A percentile compares a stretch with the other conserved stretches of the same genome.
Conservation (phyloP, 2,888 invertebrate genomes). For the Drosophila siamana region DNA sequence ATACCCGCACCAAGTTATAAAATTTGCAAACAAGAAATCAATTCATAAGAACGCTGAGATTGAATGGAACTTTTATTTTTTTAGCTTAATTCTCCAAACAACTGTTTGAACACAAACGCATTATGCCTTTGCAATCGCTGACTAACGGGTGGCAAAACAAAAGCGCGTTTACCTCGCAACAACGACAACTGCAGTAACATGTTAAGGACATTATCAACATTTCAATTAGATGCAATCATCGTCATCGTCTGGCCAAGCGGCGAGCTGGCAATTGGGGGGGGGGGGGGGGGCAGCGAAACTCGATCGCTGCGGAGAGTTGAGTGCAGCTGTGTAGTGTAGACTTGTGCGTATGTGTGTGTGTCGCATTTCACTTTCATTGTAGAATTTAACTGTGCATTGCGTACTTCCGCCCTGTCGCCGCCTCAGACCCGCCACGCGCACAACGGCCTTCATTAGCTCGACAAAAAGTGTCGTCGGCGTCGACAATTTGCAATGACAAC, state of each 20-base stretch:
- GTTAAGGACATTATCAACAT: constrained; percentile 83
- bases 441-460: constrained; percentile 73
- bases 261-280: no score
- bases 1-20: neutral
- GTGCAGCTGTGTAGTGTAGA: constrained; percentile 57
- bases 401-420: constrained; percentile 70
- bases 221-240: constrained; percentile 81
- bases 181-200: constrained; percentile 35
- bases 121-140: neutral
- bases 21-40: neutral
- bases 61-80: neutral
- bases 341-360: constrained; percentile 33
- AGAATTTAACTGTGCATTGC: constrained; percentile 71
- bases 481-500: constrained; percentile 78
- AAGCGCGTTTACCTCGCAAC: constrained; percentile 50
- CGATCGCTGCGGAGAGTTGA: constrained; percentile 47
- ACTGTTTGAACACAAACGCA: neutral
- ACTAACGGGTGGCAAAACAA: constrained; percentile 13
- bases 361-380: constrained; percentile 74
- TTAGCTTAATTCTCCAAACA: neutral
- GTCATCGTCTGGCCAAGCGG: constrained; percentile 23
- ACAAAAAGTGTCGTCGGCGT: constrained; percentile 65
- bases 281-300: constrained; percentile 10
- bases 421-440: constrained; percentile 28
- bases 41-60: neutral